Conservation (phyloP, 2,113 vertebrate species). For the Aptenodytes patagonicus region DNA sequence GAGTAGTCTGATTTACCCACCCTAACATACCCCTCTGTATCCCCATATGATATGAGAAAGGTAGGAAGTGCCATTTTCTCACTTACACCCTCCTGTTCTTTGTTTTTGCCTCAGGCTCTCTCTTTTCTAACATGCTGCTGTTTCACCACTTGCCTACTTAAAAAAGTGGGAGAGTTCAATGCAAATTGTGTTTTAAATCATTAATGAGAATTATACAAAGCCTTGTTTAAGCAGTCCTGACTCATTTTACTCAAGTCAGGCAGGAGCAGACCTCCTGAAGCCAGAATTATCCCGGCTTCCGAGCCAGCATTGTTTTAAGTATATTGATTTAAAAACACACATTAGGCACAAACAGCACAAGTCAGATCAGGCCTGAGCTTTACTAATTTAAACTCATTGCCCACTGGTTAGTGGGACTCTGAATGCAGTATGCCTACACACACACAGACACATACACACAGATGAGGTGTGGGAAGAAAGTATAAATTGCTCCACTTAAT, state of each 20-base stretch:
- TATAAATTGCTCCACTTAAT: background rate
- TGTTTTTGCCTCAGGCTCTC: background rate
- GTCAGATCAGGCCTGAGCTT: background rate
- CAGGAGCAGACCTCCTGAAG: background rate
- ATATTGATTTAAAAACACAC: background rate
- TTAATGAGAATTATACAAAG: background rate
- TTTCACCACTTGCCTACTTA: background rate
- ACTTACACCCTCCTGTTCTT: background rate
- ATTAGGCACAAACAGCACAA: background rate
- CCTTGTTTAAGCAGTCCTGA: background rate
- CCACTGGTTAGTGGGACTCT: background rate
- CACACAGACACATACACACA: background rate
- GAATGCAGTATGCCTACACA: background rate
- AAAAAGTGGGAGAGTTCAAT: background rate
- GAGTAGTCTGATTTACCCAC: background rate
- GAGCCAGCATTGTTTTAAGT: background rate
- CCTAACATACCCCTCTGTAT: background rate
- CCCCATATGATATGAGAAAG: background rate
- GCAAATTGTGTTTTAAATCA: background rate
- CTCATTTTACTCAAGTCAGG: background rate
- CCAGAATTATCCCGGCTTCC: background rate
- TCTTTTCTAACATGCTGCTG: background rate
- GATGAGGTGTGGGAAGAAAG: background rate
- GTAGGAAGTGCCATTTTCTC: background rate
- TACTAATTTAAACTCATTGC: background rate